Evolutionary conservation across 2,888 invertebrate genomes (phyloP).

Genomic region (Drosophila meridiana): DNA sequence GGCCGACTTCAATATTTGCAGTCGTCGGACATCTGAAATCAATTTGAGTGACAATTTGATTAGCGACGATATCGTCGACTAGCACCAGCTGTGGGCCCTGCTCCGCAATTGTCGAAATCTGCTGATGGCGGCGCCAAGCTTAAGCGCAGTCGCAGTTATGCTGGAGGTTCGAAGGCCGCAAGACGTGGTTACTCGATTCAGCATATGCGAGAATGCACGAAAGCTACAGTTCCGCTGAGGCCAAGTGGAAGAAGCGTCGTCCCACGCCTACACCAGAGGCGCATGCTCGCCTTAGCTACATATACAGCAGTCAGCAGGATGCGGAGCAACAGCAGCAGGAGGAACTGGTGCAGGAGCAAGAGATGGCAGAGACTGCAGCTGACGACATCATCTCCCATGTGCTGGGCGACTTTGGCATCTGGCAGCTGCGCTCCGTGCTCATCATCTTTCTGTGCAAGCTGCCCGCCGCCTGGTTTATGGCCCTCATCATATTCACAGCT

Average conservation of each 20-base stretch:
- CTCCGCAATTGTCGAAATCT: constrained; percentile 21
- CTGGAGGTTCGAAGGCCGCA: constrained; percentile 49
- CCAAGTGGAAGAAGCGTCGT: constrained; percentile 37
- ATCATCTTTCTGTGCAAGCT: constrained; percentile 85
- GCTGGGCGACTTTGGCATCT: constrained; percentile 84
- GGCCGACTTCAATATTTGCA: constrained; percentile 47
- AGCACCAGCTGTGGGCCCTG: constrained; percentile 35
- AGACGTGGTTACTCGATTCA: constrained; percentile 61
- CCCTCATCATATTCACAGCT: constrained; percentile 85
- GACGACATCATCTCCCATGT: constrained; percentile 77
- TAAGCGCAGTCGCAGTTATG: constrained; percentile 67
- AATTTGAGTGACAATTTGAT: constrained; percentile 55
- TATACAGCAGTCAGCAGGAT: constrained; percentile 13
- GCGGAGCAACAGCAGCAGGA: constrained; percentile 7
- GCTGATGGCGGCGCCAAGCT: constrained; percentile 50
- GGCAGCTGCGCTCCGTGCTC: constrained; percentile 84
- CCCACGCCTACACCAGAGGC: constrained; percentile 37
- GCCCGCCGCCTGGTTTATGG: constrained; percentile 86
- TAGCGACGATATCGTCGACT: constrained; percentile 70
- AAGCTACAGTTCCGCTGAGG: constrained; percentile 18
- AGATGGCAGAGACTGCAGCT: neutral
- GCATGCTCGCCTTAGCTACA: constrained; percentile 26
- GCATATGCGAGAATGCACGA: constrained; percentile 36
- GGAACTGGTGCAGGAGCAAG: constrained; percentile 1
- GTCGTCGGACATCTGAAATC: constrained; percentile 24